Base-by-base conservation (phyloP, 2,888 invertebrate genomes). In the Apantesis nais region DNA sequence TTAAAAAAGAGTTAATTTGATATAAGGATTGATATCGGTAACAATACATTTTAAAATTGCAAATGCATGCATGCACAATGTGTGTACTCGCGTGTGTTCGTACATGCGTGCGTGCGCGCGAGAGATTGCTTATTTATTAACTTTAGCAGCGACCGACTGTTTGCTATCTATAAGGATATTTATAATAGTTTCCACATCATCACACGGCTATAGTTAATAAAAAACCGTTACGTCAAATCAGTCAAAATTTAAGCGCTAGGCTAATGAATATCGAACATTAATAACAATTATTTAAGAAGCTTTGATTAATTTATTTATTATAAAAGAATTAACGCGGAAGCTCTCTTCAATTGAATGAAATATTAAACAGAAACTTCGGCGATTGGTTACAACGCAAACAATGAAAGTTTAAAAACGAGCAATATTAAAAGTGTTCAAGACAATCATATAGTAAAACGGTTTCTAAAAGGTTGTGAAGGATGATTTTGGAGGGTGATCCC, bases 281-380 rank as follows among this genome's bases (percentile, higher is more conserved):
- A 31, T 16, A n/a, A n/a, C 9, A 34, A 25, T 34, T 37, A 25
- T 14, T 14, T 9, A 3, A 16, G 12, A 34, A 14, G 2, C 0
- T 64, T n/a, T 12, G 34, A n/a, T 66, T 55, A 25, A 29, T 68
- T 1, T 1, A 25, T 34, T 44, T 14, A 55, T 29, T 39, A 60
- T 16, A 25, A n/a, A 64, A 71, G 76, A 84, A 85, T 82, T 83
- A 82, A 80, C 77, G 70, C 75, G 82, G 81, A 87, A 87, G 84
- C 81, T 84, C 80, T 73, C 69, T 34, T 34, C 44, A 63, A 72
- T 25, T 19, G 25, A 44, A 66, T 52, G 16, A 37, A 63, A 48
- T n/a, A 39, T 19, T 29, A n/a, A 55, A 66, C 68, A 78, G 77
- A 41, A 62, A 66, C 16, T 67, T 62, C 66, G 69, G 67, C 66